These are phyloP conservation scores for Lontra canadensis DNA, from an alignment of 2,113 vertebrate genomes.

Conservation along the genomic window DNA sequence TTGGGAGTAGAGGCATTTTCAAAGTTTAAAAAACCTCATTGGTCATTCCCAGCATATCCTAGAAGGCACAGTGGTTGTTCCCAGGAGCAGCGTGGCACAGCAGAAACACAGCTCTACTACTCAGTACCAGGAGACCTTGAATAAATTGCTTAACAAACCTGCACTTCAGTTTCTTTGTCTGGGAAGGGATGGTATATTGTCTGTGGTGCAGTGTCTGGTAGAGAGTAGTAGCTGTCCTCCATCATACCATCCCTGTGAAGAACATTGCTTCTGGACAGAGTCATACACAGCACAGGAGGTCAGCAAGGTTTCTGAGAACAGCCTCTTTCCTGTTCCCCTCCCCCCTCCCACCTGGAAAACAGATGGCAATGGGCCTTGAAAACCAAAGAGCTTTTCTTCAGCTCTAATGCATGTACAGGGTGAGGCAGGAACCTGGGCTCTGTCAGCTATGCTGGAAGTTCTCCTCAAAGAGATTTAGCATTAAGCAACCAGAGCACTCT, in stretches of 20 bases:
- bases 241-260: not conserved
- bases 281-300: no score
- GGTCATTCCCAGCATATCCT: not conserved
- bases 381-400: not conserved
- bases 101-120: not conserved
- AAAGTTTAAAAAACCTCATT: not conserved
- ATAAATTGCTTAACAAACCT: not conserved
- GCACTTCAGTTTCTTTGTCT: not conserved
- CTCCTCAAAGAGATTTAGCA: not conserved
- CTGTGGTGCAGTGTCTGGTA: fast-evolving
- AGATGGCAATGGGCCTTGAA: fast-evolving
- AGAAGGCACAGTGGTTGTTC: not conserved
- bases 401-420: fast-evolving
- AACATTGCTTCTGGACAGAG: not conserved
- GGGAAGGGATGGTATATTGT: not conserved
- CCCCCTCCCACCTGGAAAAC: not conserved
- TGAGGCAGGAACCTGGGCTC: not conserved
- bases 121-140: not conserved
- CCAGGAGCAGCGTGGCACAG: not conserved
- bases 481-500: not conserved
- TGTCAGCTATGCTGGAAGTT: not conserved
- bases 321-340: not conserved
- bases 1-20: not conserved
- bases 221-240: not conserved
- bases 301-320: not conserved